Conservation (phyloP, 1,140 invertebrate genomes). For the Choristoneura fumiferana region DNA sequence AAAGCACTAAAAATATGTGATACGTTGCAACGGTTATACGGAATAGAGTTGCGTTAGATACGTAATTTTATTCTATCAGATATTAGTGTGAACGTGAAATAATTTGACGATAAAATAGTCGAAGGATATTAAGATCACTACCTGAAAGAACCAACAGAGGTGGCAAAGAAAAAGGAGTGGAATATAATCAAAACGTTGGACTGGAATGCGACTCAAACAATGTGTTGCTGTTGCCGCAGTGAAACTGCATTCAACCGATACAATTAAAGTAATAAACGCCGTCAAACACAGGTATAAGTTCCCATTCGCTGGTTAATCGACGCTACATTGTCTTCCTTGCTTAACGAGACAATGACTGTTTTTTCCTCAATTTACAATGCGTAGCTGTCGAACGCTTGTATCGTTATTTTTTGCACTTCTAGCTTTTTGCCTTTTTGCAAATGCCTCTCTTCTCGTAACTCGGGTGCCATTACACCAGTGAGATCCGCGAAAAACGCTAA, state of each 20-base stretch:
- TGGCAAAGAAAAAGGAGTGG: background rate
- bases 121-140: background rate
- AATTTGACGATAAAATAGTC: no score
- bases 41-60: no score
- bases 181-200: conserved; percentile 14
- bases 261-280: conserved; percentile 65
- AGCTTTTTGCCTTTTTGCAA: conserved; percentile 21
- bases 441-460: conserved; percentile 21
- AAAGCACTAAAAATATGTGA: no score
- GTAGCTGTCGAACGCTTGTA: conserved; percentile 51
- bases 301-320: conserved; percentile 56
- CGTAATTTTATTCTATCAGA: no score
- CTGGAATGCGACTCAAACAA: conserved; percentile 48
- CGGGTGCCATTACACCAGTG: conserved; percentile 32
- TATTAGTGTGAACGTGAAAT: no score
- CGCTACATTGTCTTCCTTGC: conserved; percentile 63
- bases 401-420: conserved; percentile 33
- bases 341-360: conserved; percentile 54
- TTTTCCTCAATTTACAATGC: conserved; percentile 59
- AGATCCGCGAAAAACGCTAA: conserved; percentile 58
- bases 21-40: no score
- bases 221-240: conserved; percentile 41
- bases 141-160: background rate
- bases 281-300: conserved; percentile 53
- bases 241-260: conserved; percentile 63